Base-by-base conservation (phyloP, 2,797 vertebrate genomes). In the Oryzias sinensis region DNA sequence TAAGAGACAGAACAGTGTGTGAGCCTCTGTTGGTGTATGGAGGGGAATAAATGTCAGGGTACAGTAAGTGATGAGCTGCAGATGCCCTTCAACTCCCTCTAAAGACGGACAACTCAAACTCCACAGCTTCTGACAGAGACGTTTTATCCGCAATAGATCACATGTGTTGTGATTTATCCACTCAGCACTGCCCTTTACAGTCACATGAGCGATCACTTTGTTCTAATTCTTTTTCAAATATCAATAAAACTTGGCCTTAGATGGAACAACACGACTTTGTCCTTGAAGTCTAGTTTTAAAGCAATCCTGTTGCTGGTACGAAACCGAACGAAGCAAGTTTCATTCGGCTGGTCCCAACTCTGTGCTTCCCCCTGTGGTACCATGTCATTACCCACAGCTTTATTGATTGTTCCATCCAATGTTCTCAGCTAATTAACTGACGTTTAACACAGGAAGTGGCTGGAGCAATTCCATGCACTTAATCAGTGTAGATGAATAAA, bases 331-430 rank as follows among this genome's bases (percentile, higher is more conserved):
- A 60, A 56, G 62, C 53, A 64, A 67, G 72, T 63, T 65, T 71
- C 55, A 63, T 60, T 83, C 65, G 47, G 43, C 15, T 48, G 65
- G 60, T 59, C 74, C 56, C 62, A 70, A 68, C 65, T 56, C 66
- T 44, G 41, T 62, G 54, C 46, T 44, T 41, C 58, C 8, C 40
- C 42, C 60, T 29, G 54, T 17, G 67, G 57, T 65, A 62, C 50
- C 81, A 73, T 61, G 78, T 76, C 66, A 71, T 56, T 81, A 77
- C 77, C 79, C 82, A 52, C 66, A 55, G 77, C 80, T 81, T 71
- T 80, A 91, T 91, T 90, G 87, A 91, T 93, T 90, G 91, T 90
- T 81, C 81, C 79, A 79, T 87, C 75, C 86, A 87, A 79, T 82
- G 82, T 76, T 86, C 84, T 89, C 80, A 68, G 85, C 85, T 89